Conservation (phyloP, 2,888 invertebrate species). For the Phaedon cochleariae region DNA sequence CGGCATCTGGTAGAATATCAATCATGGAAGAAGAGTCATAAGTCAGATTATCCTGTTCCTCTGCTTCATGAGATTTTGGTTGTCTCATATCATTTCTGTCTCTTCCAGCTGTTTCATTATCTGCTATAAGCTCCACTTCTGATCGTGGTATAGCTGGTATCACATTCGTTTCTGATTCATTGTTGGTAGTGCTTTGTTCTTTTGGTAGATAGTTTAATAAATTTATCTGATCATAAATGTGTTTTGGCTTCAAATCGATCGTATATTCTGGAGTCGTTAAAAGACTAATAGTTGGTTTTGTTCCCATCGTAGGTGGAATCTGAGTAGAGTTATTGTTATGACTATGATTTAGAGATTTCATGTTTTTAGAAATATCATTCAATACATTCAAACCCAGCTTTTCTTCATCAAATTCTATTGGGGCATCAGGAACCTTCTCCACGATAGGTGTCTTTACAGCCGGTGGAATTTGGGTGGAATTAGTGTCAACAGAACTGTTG, state of each 20-base stretch:
- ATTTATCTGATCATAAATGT: constrained; percentile 55
- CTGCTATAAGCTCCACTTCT: neutral
- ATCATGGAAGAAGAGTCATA: constrained; percentile 9
- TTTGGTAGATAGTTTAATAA: constrained; percentile 48
- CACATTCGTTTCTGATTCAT: neutral
- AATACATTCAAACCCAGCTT: neutral
- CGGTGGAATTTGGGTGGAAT: no score
- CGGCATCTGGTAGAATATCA: constrained; percentile 33
- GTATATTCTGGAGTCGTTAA: constrained; percentile 54
- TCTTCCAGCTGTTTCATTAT: neutral
- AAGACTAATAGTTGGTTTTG: constrained; percentile 36
- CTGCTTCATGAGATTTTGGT: neutral
- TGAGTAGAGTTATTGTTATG: neutral
- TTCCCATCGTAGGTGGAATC: neutral
- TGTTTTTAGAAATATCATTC: neutral
- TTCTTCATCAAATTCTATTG: neutral
- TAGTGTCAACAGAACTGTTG: neutral
- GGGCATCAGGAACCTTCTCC: neutral
- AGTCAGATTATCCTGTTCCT: neutral
- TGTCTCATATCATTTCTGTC: neutral
- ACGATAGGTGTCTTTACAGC: no score
- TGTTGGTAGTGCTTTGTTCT: constrained; percentile 13
- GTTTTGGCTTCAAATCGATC: constrained; percentile 50
- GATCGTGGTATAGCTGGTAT: neutral
- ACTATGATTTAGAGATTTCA: neutral